Base-by-base conservation (phyloP, 2,113 vertebrate genomes). In the Sebastes fasciatus region DNA sequence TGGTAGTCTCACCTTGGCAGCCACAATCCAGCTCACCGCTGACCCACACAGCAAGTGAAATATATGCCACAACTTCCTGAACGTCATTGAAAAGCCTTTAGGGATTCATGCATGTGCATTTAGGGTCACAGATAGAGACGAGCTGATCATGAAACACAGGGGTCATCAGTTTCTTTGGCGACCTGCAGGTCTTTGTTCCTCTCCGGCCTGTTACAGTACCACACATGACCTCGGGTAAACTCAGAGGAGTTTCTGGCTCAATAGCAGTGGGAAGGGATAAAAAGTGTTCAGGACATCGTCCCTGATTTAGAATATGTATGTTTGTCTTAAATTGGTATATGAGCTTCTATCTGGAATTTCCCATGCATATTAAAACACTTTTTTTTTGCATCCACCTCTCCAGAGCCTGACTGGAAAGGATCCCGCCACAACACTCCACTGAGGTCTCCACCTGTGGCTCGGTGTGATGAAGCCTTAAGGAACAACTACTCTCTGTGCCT, bases 391-490 rank as follows among this genome's bases (percentile, higher is more conserved):
- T 81, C 2, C 52, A 0, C n/a, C 57, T 58, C 76, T 87, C 26
- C 62, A 54, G 78, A 91, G 88, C 73, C 52, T 23, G 54, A 58
- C 65, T 71, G 63, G 70, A 83, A 75, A 67, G 60, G 19, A 40
- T 68, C 75, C 62, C 48, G 51, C 51, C 67, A 58, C 69, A 71
- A 52, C 74, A 26, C 68, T 58, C 68, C 34, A 19, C 70, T 63
- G 74, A 89, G 71, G 81, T 81, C 78, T 87, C 88, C 70, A 49
- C 63, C 78, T 73, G 84, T 76, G 87, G 46, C 72, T 75, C 17
- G 6, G 65, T 74, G 79, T n/a, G 61, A 91, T 88, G 87, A 80
- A 63, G 34, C 40, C 19, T 43, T 83, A 63, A 90, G 67, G 58
- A 79, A 79, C 82, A 55, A 0, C 45, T 51, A 3, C n/a, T n/a